Evolutionary conservation across 2,888 invertebrate species (phyloP), one percentile per base, ranked within the genome.

Genomic region (Steromphala cineraria): DNA sequence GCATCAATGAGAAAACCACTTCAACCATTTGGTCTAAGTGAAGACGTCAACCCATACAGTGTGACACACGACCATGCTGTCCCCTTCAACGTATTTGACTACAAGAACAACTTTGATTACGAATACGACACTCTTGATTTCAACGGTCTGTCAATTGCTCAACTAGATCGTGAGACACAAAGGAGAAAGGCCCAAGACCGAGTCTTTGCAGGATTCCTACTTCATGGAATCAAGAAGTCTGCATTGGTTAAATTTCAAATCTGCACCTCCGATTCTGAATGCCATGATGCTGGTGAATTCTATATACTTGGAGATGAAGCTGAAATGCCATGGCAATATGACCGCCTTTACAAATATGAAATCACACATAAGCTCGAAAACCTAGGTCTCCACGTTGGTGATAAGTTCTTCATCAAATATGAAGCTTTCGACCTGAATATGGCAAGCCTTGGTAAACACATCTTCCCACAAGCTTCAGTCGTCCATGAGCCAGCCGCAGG

Each of bases 281-380:
- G 80, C 21, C 53, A 85, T 62, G 10, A 52, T 31, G 84, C 81
- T 13, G 84, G 83, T 13, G 80, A 82, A 17, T 79, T 86, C 46
- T 83, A 82, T 19, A 56, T 86, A 8, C 82, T 86, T 4, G 86
- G 86, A 28, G 86, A 83, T 17, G 80, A 79, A 40, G 76, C 80
- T 24, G 86, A 86, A 74, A 84, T 86, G 84, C 77, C 77, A 0
- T 86, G 84, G 84, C 67, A 56, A 17, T 83, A 82, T 53, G 84
- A 86, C 81, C 67, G 86, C 3, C 71, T 82, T 19, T 84, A 82
- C 82, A 86, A 81, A 75, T 67, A 81, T 74, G 86, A 86, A 53
- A 86, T 86, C 75, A 86, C 86, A 2, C 75, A 81, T 13, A 67
- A 80, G 31, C 80, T 86, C 76, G 56, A 28, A 7, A 71, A 67